Conservation (phyloP, 2,797 vertebrate genomes). For the Erithacus rubecula region DNA sequence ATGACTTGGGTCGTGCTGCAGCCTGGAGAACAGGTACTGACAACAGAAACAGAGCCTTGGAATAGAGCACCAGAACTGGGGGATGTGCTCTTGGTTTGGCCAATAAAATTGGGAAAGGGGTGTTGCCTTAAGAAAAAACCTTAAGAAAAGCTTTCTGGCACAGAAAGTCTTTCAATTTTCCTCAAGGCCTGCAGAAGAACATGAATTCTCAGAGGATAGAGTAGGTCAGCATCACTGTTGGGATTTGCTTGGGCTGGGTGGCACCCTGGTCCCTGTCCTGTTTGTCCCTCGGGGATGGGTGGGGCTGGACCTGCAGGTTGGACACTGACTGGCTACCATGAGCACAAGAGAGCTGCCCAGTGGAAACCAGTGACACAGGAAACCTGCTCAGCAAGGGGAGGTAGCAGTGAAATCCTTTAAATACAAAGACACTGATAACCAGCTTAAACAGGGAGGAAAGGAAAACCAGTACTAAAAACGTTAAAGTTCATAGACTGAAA, state of each 20-base stretch:
- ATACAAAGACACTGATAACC: not conserved
- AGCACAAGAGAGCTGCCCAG: not conserved
- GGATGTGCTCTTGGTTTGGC: not conserved
- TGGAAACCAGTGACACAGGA: not conserved
- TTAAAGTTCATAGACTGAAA: not conserved
- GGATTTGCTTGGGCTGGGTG: not conserved
- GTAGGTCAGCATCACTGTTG: not conserved
- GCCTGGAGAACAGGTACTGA: not conserved
- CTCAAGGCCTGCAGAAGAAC: not conserved
- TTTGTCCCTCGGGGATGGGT: not conserved
- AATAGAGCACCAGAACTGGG: not conserved
- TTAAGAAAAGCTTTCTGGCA: too few relatives aligned
- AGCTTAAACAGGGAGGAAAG: not conserved
- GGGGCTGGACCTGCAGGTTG: not conserved
- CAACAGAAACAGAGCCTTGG: not conserved
- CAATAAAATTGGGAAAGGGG: not conserved
- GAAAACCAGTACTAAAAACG: not conserved
- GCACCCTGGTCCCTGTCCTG: not conserved
- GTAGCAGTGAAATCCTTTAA: not conserved
- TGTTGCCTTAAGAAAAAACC: not conserved
- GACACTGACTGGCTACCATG: not conserved
- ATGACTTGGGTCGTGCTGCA: not conserved
- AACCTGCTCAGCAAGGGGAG: not conserved
- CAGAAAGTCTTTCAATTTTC: not conserved
- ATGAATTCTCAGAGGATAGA: not conserved